phyloP scores from a whole-genome alignment of 2,888 invertebrate species.

The Erpobdella octoculata region DNA sequence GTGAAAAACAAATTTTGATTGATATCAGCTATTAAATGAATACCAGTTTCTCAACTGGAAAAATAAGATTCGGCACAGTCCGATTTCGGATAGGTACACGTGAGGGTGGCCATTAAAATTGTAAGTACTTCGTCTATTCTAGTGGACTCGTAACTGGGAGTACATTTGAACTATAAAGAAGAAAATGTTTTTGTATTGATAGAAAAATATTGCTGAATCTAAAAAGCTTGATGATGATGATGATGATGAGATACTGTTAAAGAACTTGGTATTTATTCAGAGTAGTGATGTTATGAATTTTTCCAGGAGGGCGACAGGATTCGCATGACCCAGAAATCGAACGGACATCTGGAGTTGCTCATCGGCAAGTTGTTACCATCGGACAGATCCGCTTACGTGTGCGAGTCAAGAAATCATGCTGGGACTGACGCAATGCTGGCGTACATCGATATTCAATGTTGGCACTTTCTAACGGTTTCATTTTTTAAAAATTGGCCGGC shows the following conservation, averaged over 20 bases:
- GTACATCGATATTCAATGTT: slow-evolving; percentile 10
- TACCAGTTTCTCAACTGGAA: too few species aligned
- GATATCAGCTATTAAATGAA: not conserved
- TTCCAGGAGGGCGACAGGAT: slow-evolving; percentile 33
- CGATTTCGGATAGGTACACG: too few species aligned
- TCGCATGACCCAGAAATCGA: slow-evolving; percentile 8
- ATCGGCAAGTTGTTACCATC: slow-evolving; percentile 9
- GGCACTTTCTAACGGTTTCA: not conserved
- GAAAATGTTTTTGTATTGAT: not conserved
- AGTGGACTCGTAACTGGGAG: too few species aligned
- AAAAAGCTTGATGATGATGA: not conserved
- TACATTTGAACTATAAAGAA: too few species aligned
- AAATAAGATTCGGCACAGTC: too few species aligned
- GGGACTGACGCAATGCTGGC: not conserved
- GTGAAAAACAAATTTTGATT: not conserved
- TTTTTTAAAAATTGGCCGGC: not conserved
- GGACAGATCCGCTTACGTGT: not conserved
- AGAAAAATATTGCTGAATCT: not conserved
- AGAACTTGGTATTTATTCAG: not conserved
- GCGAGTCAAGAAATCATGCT: slow-evolving; percentile 3
- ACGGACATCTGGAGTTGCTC: slow-evolving; percentile 18
- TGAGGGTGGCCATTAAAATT: too few species aligned
- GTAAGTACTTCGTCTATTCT: too few species aligned
- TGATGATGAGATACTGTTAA: not conserved
- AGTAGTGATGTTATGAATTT: not conserved